Percentiles rank a stretch among this genome's conserved stretches.
phyloP scores from a whole-genome alignment of 92 coral and sea anemone genomes.

The Umimayanthus kanabou region DNA sequence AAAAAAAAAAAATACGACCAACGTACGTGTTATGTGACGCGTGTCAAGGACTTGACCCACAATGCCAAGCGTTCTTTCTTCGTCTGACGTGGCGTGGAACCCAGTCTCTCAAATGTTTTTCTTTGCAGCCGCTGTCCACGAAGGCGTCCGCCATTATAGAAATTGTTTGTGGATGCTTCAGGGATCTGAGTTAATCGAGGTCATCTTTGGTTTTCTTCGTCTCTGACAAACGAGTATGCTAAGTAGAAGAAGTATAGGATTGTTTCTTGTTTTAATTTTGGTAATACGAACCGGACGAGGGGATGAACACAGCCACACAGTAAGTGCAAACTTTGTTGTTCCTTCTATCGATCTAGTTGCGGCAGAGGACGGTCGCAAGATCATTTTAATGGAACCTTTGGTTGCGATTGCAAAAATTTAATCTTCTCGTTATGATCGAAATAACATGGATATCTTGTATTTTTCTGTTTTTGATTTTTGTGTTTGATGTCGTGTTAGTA shows the following conservation, averaged over 20 bases:
- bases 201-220: conserved; percentile 60
- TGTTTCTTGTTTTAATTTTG: conserved; percentile 71
- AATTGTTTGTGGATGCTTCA: conserved; percentile 22
- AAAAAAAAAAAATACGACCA: no score
- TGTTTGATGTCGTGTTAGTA: not conserved
- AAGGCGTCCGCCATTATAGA: conserved; percentile 84
- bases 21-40: conserved; percentile 4
- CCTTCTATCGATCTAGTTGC: not conserved
- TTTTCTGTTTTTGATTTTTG: not conserved
- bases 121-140: conserved; percentile 73
- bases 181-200: conserved; percentile 60
- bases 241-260: conserved; percentile 53
- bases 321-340: conserved; percentile 56
- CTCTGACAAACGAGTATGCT: conserved; percentile 51
- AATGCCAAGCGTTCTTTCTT: conserved; percentile 49
- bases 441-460: not conserved
- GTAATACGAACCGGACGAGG: conserved; percentile 64
- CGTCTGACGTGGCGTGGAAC: conserved; percentile 90
- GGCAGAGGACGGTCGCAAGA: not conserved
- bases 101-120: conserved; percentile 51
- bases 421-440: not conserved
- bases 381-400: not conserved
- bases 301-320: conserved; percentile 97
- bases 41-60: conserved; percentile 55
- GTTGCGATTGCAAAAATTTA: not conserved